These are phyloP conservation scores for Platalea minor DNA, from an alignment of 2,797 vertebrate species.

Conservation along the genomic window DNA sequence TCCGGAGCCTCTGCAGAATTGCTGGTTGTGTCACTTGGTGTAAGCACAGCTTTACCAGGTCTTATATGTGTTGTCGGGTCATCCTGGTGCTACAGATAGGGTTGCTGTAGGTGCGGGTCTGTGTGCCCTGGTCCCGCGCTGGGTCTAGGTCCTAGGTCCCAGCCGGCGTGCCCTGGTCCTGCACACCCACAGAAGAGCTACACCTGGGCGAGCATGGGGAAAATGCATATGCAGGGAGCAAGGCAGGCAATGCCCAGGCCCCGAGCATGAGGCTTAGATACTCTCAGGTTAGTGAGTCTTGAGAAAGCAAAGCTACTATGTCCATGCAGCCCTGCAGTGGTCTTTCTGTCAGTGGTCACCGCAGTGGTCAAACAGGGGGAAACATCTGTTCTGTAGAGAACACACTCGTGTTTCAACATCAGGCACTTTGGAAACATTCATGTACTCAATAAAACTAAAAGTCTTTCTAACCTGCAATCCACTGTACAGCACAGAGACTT, in stretches of 20 bases:
- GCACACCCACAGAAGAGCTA: background rate
- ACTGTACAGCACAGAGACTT: background rate
- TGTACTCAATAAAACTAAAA: background rate
- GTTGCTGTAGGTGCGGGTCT: background rate
- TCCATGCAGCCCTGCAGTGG: background rate
- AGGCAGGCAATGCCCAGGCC: background rate
- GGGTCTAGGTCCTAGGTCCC: background rate
- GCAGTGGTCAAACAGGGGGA: background rate
- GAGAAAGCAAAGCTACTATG: background rate
- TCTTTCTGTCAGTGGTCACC: background rate
- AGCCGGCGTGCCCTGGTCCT: background rate
- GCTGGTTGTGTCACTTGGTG: background rate
- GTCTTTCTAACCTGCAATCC: background rate
- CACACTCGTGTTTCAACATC: background rate
- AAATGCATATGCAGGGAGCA: background rate
- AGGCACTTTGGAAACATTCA: background rate
- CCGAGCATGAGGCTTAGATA: rapidly evolving
- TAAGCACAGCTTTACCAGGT: background rate
- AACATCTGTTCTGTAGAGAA: background rate
- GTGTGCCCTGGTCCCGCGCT: rapidly evolving
- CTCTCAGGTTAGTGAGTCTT: background rate
- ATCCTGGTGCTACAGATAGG: background rate
- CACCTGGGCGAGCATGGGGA: background rate
- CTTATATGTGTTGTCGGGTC: background rate
- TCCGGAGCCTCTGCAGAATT: background rate